A percentile compares a stretch with the other conserved stretches of the same genome.
Conservation (phyloP, 2,797 vertebrate genomes). For the Chromobotia macracanthus region DNA sequence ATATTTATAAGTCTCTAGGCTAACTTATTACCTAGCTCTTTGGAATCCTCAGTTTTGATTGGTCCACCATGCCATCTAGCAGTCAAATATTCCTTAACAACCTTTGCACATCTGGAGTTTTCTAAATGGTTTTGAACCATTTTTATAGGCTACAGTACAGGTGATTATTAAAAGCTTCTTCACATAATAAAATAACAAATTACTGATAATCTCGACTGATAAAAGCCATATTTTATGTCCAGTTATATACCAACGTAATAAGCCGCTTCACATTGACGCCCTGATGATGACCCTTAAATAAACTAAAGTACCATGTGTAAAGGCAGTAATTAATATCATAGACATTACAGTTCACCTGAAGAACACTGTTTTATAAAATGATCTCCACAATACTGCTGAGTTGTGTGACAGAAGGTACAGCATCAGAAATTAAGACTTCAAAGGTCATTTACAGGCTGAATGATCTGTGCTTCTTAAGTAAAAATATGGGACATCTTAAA, state of each 20-base stretch:
- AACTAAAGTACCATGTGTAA: not conserved
- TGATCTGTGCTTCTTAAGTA: conserved; percentile 1
- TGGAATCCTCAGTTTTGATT: not conserved
- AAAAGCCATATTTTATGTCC: too few relatives aligned
- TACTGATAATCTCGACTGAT: too few relatives aligned
- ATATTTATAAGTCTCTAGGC: not conserved
- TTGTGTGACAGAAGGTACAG: not conserved
- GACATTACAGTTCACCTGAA: not conserved
- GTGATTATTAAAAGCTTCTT: too few relatives aligned
- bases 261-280: too few relatives aligned
- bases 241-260: too few relatives aligned
- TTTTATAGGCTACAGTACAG: too few relatives aligned
- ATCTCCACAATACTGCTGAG: conserved; percentile 1
- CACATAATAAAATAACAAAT: too few relatives aligned
- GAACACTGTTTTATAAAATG: not conserved
- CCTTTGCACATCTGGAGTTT: not conserved
- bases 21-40: not conserved
- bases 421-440: conserved; percentile 25
- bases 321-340: conserved; percentile 7
- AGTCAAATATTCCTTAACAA: not conserved
- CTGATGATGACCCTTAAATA: not conserved
- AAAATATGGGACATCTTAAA: conserved; percentile 33
- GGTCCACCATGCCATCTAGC: not conserved
- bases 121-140: not conserved
- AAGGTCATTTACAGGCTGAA: conserved; percentile 31